Evolutionary conservation across 30 jellyfish, hydroid and myxozoan genomes (phyloP).

Genomic region (Turritopsis rubra): DNA sequence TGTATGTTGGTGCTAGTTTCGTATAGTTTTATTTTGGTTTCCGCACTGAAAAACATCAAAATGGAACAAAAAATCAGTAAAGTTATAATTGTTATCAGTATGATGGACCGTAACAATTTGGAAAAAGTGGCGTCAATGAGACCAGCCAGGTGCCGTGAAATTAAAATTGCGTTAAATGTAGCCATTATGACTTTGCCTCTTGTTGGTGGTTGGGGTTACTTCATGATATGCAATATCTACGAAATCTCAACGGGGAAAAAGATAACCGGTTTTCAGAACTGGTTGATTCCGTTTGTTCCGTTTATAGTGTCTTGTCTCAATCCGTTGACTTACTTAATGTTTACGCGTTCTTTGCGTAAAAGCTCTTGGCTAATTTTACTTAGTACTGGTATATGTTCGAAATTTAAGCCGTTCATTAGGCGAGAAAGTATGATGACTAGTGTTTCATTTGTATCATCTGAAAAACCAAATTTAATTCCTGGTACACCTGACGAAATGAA

Average conservation of each 20-base stretch:
- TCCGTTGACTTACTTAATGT: conserved; percentile 25
- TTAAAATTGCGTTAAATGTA: conserved; percentile 23
- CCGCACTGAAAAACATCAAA: conserved; percentile 26
- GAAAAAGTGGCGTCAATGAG: conserved; percentile 7
- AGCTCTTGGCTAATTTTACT: conserved; percentile 17
- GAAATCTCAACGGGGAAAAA: conserved; percentile 17
- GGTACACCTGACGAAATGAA: not conserved
- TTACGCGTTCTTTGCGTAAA: conserved; percentile 29
- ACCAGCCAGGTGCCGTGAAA: conserved; percentile 42
- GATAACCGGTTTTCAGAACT: conserved; percentile 26
- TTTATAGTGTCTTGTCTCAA: conserved; percentile 23
- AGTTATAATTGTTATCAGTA: conserved; percentile 17
- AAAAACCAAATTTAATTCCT: not conserved
- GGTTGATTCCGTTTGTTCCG: conserved; percentile 30
- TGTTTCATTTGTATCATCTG: not conserved
- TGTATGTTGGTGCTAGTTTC: conserved; percentile 22
- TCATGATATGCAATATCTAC: conserved; percentile 27
- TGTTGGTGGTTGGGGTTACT: conserved; percentile 36
- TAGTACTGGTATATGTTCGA: not conserved
- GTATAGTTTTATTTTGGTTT: conserved; percentile 24
- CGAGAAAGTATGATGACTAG: conserved; percentile 17
- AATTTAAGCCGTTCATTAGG: not conserved
- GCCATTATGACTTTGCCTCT: conserved; percentile 31
- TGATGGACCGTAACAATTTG: conserved; percentile 9
- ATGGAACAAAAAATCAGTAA: conserved; percentile 33